These are phyloP conservation scores for Crambe crambe DNA, from an alignment of 37 sponge, comb jelly and placozoan genomes.

Conservation along the genomic window DNA sequence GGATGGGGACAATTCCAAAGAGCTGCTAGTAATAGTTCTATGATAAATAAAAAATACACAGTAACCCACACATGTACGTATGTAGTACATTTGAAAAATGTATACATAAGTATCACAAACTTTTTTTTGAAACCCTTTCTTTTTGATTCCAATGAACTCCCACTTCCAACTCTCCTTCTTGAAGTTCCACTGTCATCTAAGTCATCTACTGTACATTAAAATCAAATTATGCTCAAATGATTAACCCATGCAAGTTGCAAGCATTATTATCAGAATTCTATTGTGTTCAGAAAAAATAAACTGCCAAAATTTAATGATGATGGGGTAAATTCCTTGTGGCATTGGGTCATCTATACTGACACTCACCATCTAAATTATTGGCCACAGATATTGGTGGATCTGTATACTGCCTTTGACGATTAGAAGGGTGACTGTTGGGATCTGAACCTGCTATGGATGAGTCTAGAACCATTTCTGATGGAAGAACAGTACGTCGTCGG, in stretches of 20 bases:
- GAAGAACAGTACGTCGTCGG: slow-evolving; percentile 31
- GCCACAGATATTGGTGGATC: background rate
- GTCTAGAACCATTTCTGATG: slow-evolving; percentile 2
- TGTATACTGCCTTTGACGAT: background rate
- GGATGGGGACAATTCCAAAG: background rate
- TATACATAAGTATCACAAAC: background rate
- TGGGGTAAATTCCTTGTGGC: too few relatives aligned
- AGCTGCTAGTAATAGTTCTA: background rate
- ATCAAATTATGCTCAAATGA: too few relatives aligned
- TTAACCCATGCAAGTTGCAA: too few relatives aligned
- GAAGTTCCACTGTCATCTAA: background rate
- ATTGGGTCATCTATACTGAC: background rate
- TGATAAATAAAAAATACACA: background rate
- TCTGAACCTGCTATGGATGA: background rate
- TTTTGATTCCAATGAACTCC: background rate
- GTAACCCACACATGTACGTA: background rate
- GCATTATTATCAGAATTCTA: too few relatives aligned
- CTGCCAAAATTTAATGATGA: too few relatives aligned
- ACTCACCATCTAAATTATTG: background rate
- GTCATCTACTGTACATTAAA: background rate
- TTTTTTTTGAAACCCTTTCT: slow-evolving; percentile 13
- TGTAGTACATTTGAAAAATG: background rate
- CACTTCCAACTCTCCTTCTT: slow-evolving; percentile 3
- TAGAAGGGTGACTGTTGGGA: background rate
- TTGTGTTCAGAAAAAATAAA: too few relatives aligned